These are phyloP conservation scores for Bathynomus jamesi DNA, from an alignment of 1,140 invertebrate species.

Conservation along the genomic window DNA sequence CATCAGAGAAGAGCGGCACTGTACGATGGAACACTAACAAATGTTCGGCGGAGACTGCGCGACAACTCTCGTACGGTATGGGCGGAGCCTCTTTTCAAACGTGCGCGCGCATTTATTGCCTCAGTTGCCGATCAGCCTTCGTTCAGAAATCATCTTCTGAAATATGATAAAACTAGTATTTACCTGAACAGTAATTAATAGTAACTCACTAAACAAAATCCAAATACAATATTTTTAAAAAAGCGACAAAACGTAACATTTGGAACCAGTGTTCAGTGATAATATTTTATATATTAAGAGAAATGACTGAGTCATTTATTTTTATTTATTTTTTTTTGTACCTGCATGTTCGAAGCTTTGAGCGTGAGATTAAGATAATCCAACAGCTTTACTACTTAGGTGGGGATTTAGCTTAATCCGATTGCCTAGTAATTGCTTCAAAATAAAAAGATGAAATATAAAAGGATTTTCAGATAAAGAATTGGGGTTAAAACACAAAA, in stretches of 20 bases:
- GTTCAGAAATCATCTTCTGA: background rate
- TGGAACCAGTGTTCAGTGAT: background rate
- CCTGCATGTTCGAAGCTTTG: background rate
- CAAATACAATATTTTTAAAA: background rate
- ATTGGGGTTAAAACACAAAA: too few relatives aligned
- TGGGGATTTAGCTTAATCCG: background rate
- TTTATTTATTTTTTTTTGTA: background rate
- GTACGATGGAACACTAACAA: background rate
- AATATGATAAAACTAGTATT: background rate
- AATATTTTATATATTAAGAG: background rate
- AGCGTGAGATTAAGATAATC: background rate
- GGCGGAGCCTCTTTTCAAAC: background rate
- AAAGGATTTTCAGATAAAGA: too few relatives aligned
- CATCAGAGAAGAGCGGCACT: background rate
- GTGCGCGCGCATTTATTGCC: background rate
- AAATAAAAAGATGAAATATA: too few relatives aligned
- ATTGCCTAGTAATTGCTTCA: background rate
- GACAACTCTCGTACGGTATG: background rate
- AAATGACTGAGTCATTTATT: background rate
- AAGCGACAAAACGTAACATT: background rate
- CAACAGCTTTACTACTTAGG: background rate
- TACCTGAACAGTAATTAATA: background rate
- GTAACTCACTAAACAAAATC: background rate
- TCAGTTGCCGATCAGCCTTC: background rate
- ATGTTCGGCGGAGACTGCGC: background rate